Percentiles rank a stretch among this genome's conserved stretches.
Conservation (phyloP, 2,797 vertebrate species). For the Chelon labrosus region DNA sequence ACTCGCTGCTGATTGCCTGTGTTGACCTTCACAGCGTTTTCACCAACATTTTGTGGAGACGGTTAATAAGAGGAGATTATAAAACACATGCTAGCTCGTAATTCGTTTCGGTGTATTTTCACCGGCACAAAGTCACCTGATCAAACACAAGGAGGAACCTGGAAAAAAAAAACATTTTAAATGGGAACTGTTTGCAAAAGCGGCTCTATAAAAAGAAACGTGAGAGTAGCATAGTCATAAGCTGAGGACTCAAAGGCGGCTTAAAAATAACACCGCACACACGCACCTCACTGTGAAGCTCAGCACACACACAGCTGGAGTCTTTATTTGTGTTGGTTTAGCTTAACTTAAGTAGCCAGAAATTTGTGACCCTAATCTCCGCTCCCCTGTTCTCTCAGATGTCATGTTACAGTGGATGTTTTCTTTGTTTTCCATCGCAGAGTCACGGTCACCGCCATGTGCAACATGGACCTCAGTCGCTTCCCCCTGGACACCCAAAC, state of each 20-base stretch:
- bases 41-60: neutral
- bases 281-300: neutral
- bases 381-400: neutral
- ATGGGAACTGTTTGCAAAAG: neutral
- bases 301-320: neutral
- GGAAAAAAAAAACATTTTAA: neutral
- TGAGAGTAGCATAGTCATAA: neutral
- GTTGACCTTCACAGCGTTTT: conserved; percentile 16
- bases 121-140: neutral
- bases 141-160: neutral
- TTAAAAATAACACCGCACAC: neutral
- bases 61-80: conserved; percentile 19
- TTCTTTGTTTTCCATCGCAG: conserved; percentile 70
- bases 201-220: neutral
- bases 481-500: conserved; percentile 98
- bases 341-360: neutral
- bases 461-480: conserved; percentile 98
- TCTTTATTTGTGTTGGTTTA: neutral
- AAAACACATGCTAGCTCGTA: neutral
- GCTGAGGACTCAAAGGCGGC: neutral
- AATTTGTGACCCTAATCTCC: neutral
- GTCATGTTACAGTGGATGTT: conserved; percentile 2
- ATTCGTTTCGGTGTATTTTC: neutral
- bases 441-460: conserved; percentile 98
- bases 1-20: conserved; percentile 6